These are phyloP conservation scores for Clivina fossor DNA, from an alignment of 2,888 invertebrate genomes.

Conservation along the genomic window DNA sequence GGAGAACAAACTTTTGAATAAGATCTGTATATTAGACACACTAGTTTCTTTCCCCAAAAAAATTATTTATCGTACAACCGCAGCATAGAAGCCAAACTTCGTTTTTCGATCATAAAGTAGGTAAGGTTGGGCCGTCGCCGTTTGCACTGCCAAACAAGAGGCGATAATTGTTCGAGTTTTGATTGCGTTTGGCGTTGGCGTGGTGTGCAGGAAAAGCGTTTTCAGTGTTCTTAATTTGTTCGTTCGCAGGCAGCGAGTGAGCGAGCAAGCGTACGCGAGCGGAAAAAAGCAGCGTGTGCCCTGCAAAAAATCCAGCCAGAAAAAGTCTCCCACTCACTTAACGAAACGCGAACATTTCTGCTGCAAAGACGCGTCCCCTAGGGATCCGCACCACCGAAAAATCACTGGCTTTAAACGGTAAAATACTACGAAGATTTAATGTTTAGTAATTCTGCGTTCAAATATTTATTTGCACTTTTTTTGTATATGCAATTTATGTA, in stretches of 20 bases:
- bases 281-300: slow-evolving; percentile 15
- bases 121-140: too few relatives aligned
- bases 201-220: slow-evolving; percentile 30
- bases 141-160: slow-evolving; percentile 28
- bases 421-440: too few relatives aligned
- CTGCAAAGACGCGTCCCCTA: too few relatives aligned
- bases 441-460: too few relatives aligned
- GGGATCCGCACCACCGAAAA: too few relatives aligned
- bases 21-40: too few relatives aligned
- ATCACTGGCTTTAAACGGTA: too few relatives aligned
- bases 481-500: too few relatives aligned
- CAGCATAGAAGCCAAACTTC: slow-evolving; percentile 28
- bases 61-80: not conserved
- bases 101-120: slow-evolving; percentile 33
- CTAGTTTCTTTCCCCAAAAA: too few relatives aligned
- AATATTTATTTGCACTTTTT: too few relatives aligned
- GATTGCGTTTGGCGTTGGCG: slow-evolving; percentile 33
- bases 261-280: too few relatives aligned
- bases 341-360: slow-evolving; percentile 12
- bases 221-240: slow-evolving; percentile 32
- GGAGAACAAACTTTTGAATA: too few relatives aligned
- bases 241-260: not conserved
- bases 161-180: slow-evolving; percentile 33
- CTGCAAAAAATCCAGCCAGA: slow-evolving; percentile 18
- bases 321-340: slow-evolving; percentile 22